These are phyloP conservation scores for Salvator merianae DNA, from an alignment of 2,113 vertebrate genomes.

Conservation along the genomic window DNA sequence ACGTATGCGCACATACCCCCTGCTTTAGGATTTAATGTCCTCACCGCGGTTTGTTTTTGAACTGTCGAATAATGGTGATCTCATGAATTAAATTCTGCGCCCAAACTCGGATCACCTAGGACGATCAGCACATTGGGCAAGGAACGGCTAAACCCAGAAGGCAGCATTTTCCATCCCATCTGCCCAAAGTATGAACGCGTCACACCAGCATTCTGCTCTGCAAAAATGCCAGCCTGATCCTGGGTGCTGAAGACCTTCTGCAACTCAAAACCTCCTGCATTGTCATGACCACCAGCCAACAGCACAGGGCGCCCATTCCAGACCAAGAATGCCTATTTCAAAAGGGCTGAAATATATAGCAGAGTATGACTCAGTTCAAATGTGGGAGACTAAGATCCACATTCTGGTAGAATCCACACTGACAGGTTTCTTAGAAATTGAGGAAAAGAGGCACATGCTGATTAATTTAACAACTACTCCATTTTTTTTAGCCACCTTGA, in stretches of 20 bases:
- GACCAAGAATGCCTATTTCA: not conserved
- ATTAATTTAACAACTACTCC: too few species aligned
- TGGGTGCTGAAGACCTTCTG: too few species aligned
- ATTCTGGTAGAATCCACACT: not conserved
- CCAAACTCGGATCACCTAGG: not conserved
- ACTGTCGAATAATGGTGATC: too few species aligned
- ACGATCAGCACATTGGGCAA: not conserved
- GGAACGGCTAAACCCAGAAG: not conserved
- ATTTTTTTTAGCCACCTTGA: not conserved
- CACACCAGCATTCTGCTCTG: not conserved
- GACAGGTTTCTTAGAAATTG: not conserved
- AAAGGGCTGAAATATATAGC: not conserved
- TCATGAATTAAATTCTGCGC: too few species aligned
- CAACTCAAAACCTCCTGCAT: not conserved
- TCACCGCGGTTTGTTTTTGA: not conserved
- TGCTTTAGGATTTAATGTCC: too few species aligned
- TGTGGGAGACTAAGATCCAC: not conserved
- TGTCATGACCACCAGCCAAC: not conserved
- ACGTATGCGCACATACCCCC: not conserved
- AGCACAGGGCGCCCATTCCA: not conserved
- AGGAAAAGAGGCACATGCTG: not conserved
- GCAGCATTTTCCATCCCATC: not conserved
- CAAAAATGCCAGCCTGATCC: not conserved
- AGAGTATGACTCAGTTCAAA: not conserved
- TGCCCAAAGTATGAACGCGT: too few species aligned